phyloP scores from a whole-genome alignment of 2,888 invertebrate species.

The Phanerotoma sp. region DNA sequence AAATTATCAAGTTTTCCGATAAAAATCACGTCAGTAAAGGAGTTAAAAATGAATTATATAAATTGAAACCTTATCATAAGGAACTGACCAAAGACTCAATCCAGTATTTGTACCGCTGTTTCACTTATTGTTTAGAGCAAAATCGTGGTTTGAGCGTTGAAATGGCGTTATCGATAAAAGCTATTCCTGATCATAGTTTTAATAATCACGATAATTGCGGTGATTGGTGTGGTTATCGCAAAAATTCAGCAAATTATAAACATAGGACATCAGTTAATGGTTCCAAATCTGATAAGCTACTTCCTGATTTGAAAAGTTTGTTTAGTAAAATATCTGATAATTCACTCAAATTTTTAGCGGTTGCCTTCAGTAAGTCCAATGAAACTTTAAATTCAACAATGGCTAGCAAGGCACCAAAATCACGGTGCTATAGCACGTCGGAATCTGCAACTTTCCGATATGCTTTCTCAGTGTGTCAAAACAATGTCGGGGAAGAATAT shows the following conservation, averaged over 20 bases:
- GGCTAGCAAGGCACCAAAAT: conserved; percentile 35
- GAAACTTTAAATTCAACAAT: conserved; percentile 34
- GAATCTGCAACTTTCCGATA: too few relatives aligned
- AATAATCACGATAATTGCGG: conserved; percentile 24
- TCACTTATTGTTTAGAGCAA: conserved; percentile 20
- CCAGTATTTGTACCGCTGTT: conserved; percentile 20
- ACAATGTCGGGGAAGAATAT: neutral
- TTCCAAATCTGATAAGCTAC: conserved; percentile 11
- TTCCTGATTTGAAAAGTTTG: conserved; percentile 1
- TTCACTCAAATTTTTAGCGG: conserved; percentile 30
- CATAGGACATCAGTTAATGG: conserved; percentile 19
- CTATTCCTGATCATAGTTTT: conserved; percentile 23
- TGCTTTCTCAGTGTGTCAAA: too few relatives aligned
- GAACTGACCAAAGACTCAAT: conserved; percentile 19
- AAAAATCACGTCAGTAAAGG: conserved; percentile 19
- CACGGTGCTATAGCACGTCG: conserved; percentile 8
- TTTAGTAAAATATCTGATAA: conserved; percentile 22
- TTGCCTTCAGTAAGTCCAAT: conserved; percentile 33
- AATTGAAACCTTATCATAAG: conserved; percentile 1
- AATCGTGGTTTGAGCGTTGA: neutral
- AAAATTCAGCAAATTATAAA: conserved; percentile 23
- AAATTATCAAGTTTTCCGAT: conserved; percentile 20
- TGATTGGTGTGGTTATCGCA: conserved; percentile 25
- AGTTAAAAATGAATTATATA: conserved; percentile 16
- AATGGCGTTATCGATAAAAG: neutral